Evolutionary conservation across 2,113 vertebrate genomes (phyloP), one percentile per base, ranked within the genome.

Genomic region (Corythornis cristatus): DNA sequence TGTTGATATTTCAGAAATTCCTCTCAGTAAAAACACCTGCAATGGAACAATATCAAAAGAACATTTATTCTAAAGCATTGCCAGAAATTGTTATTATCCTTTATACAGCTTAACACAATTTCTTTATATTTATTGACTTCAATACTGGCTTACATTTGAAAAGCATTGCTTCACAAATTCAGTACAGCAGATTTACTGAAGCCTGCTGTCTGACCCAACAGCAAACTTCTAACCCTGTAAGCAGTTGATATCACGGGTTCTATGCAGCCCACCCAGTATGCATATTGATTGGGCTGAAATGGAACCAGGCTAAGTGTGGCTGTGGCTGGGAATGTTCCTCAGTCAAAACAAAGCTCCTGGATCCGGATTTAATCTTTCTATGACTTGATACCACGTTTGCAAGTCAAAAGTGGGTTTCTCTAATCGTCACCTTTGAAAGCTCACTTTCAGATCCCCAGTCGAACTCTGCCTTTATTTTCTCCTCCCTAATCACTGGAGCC

Each of bases 401-500:
- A 91, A 83, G 71, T 56, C 86, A 92, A 91, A 92, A 46, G 28
- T 56, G 37, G 37, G 58, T 56, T 94, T 93, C 67, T 85, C 29
- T 54, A 56, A 68, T 57, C 3, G 1, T n/a, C 74, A 76, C 58
- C 66, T 92, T 70, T 87, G 94, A 94, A 92, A 94, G 61, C 58
- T 91, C 81, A 71, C 74, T 74, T 72, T 35, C 45, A 86, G 92
- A 83, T 78, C 70, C 0, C 0, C 77, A 79, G 71, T 72, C 77
- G 92, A 82, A 79, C 71, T 31, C 66, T 46, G 74, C 74, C 73
- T 86, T 96, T 88, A 89, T 95, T 96, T 90, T 81, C 86, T 82
- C 37, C 61, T 92, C 62, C 58, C 78, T 92, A 50, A 92, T 89
- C 92, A 73, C 74, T 83, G 85, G 81, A 71, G 58, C 56, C 86